Evolutionary conservation across 2,888 invertebrate genomes (phyloP).

Genomic region (Acanthosoma haemorrhoidale): DNA sequence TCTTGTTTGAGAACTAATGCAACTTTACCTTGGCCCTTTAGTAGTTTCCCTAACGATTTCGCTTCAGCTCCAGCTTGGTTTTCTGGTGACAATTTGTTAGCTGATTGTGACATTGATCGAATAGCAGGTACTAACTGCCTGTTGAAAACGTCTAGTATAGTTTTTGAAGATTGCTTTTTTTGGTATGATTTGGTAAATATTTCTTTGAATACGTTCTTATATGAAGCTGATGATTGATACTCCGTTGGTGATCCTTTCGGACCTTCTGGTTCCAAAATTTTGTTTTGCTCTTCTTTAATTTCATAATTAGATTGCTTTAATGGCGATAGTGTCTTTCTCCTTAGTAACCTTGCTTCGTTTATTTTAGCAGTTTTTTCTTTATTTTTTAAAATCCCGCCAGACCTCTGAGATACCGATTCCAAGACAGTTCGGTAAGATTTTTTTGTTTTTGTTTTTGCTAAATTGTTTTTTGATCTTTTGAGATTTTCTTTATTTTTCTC

Average conservation of each 20-base stretch:
- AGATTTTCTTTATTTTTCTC: neutral
- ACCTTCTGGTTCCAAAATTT: neutral
- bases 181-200: neutral
- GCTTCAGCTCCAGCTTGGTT: neutral
- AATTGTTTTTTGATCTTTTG: neutral
- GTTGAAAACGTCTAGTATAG: neutral
- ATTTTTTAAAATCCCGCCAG: neutral
- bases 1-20: neutral
- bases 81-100: neutral
- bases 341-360: neutral
- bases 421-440: neutral
- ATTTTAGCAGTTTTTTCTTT: neutral
- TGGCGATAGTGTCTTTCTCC: neutral
- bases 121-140: neutral
- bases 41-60: neutral
- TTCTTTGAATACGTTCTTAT: neutral
- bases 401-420: neutral
- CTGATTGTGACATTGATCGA: neutral
- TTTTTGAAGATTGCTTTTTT: neutral
- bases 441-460: neutral
- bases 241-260: neutral
- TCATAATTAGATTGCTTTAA: neutral
- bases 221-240: conserved; percentile 12
- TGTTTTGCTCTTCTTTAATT: neutral
- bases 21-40: no score